Percentiles rank a stretch among this genome's conserved stretches.
Conservation (phyloP, 2,888 invertebrate genomes). For the Nephrotoma flavescens region DNA sequence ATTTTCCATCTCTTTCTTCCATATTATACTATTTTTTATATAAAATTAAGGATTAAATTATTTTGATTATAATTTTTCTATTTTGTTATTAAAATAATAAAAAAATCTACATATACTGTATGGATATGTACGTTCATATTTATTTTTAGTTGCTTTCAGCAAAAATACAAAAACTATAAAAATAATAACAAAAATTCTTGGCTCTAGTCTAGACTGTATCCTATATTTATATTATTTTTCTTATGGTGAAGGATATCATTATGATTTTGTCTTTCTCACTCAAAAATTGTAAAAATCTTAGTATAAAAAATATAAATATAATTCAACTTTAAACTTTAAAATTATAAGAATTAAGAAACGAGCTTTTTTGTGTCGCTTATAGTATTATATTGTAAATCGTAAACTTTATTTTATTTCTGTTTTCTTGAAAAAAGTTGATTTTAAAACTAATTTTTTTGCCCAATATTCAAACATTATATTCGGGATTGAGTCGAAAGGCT, state of each 20-base stretch:
- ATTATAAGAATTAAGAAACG: background rate
- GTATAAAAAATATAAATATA: background rate
- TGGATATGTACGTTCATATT: background rate
- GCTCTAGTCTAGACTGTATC: background rate
- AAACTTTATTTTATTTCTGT: background rate
- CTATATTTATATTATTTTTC: background rate
- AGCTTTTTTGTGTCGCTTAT: background rate
- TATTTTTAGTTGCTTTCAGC: background rate
- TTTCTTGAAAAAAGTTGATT: background rate
- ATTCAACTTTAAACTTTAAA: background rate
- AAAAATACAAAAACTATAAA: background rate
- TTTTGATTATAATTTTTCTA: background rate
- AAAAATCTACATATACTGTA: background rate
- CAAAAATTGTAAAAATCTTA: background rate
- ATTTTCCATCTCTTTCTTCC: background rate
- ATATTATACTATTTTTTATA: background rate
- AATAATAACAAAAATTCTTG: background rate
- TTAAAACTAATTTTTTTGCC: background rate
- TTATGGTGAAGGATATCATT: background rate
- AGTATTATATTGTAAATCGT: background rate
- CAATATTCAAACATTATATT: background rate
- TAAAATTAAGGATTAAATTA: background rate
- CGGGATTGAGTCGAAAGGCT: background rate
- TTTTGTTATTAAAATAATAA: background rate
- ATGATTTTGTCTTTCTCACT: background rate